Conservation (phyloP, 2,888 invertebrate species). For the Heteromurus nitidus region DNA sequence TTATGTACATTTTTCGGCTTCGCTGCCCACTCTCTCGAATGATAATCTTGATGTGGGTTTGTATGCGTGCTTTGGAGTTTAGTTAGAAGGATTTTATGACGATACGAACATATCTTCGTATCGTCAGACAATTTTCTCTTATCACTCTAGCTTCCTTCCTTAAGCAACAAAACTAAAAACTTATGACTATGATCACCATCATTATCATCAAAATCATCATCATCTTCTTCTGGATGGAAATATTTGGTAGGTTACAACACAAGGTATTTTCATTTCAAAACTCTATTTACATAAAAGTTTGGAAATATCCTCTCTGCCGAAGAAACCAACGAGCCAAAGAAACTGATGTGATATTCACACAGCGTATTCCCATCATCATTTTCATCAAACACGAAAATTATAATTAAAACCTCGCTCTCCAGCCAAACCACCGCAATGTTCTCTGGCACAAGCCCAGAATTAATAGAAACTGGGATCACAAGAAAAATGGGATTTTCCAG, state of each 20-base stretch:
- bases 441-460: conserved; percentile 35
- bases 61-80: no score
- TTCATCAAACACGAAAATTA: conserved; percentile 33
- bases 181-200: conserved; percentile 8
- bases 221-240: background rate
- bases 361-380: background rate
- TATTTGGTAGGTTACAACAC: background rate
- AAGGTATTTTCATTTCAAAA: background rate
- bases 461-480: conserved; percentile 3
- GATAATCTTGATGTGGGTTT: no score
- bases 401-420: conserved; percentile 40
- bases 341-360: background rate
- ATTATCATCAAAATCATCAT: conserved; percentile 6
- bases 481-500: no score
- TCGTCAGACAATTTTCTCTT: conserved; percentile 2
- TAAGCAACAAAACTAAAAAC: background rate
- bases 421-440: background rate
- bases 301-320: background rate
- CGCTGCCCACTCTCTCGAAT: no score
- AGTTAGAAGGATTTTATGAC: no score
- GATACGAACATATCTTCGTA: no score
- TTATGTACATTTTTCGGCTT: no score
- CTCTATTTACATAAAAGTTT: background rate
- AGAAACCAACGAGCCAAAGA: conserved; percentile 8
- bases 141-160: conserved; percentile 4